phyloP scores from a whole-genome alignment of 2,888 invertebrate species.

The Conistra vaccinii region DNA sequence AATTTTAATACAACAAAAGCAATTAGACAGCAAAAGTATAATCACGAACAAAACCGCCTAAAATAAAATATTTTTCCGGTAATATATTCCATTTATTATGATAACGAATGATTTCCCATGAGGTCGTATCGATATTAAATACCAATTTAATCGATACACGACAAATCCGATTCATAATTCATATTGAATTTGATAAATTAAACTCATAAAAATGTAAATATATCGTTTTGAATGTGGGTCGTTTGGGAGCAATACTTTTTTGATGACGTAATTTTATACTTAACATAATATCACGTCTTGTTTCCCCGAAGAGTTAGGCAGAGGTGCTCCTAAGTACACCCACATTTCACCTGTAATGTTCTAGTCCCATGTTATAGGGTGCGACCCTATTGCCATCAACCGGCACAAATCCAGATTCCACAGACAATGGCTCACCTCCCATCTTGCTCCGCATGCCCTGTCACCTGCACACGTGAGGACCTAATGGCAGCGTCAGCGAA shows the following conservation, averaged over 20 bases:
- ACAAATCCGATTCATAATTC: conserved; percentile 73
- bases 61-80: conserved; percentile 61
- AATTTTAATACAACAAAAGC: conserved; percentile 32
- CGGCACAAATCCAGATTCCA: neutral
- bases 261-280: conserved; percentile 9
- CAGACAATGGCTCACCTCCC: no score
- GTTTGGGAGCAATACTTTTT: conserved; percentile 37
- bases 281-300: neutral
- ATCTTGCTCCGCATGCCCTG: no score
- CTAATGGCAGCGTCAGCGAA: no score
- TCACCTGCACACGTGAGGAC: no score
- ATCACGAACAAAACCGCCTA: conserved; percentile 52
- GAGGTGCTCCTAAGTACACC: neutral
- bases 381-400: neutral
- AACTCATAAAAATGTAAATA: conserved; percentile 63
- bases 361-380: neutral
- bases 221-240: conserved; percentile 33
- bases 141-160: conserved; percentile 76
- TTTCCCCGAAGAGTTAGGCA: neutral
- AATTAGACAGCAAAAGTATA: conserved; percentile 44
- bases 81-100: conserved; percentile 66
- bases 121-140: conserved; percentile 75
- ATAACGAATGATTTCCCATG: conserved; percentile 83
- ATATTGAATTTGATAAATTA: conserved; percentile 72
- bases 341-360: neutral